A percentile compares a stretch with the other conserved stretches of the same genome.
phyloP scores from a whole-genome alignment of 1,140 invertebrate species.

The Pygmarrhopalites habei region DNA sequence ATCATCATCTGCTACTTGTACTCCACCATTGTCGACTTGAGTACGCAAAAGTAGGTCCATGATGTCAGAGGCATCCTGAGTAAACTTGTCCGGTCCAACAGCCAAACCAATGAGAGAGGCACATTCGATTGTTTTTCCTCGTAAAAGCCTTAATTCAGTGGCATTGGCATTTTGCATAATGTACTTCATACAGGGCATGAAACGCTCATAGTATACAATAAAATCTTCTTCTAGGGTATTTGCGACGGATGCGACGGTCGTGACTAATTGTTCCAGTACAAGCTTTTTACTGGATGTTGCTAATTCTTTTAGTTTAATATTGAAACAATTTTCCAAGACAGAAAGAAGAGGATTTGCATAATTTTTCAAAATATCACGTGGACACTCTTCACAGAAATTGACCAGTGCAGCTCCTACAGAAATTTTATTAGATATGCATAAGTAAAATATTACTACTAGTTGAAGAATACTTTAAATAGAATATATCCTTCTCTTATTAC shows the following conservation, averaged over 20 bases:
- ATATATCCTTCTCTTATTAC: too few relatives aligned
- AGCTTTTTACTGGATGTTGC: constrained; percentile 62
- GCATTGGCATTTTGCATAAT: constrained; percentile 91
- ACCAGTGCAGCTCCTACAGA: constrained; percentile 74
- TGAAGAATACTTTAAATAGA: too few relatives aligned
- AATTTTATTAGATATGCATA: background rate
- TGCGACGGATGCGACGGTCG: constrained; percentile 97
- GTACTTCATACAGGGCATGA: constrained; percentile 72
- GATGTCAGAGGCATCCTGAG: constrained; percentile 85
- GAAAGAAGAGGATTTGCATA: constrained; percentile 86
- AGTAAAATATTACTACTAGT: too few relatives aligned
- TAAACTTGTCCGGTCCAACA: constrained; percentile 93
- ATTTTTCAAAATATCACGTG: constrained; percentile 81
- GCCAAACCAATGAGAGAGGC: constrained; percentile 96
- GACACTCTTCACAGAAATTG: constrained; percentile 98
- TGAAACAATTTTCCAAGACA: constrained; percentile 85
- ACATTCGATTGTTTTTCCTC: constrained; percentile 96
- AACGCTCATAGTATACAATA: constrained; percentile 60
- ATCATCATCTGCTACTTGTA: constrained; percentile 82
- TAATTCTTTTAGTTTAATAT: constrained; percentile 81
- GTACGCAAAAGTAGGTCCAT: constrained; percentile 93
- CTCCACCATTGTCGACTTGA: constrained; percentile 60
- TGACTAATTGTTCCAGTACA: constrained; percentile 95
- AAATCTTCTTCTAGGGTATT: constrained; percentile 97
- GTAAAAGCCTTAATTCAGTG: constrained; percentile 75